phyloP scores from a whole-genome alignment of 2,888 invertebrate genomes.

The Tenthredo amoena region DNA sequence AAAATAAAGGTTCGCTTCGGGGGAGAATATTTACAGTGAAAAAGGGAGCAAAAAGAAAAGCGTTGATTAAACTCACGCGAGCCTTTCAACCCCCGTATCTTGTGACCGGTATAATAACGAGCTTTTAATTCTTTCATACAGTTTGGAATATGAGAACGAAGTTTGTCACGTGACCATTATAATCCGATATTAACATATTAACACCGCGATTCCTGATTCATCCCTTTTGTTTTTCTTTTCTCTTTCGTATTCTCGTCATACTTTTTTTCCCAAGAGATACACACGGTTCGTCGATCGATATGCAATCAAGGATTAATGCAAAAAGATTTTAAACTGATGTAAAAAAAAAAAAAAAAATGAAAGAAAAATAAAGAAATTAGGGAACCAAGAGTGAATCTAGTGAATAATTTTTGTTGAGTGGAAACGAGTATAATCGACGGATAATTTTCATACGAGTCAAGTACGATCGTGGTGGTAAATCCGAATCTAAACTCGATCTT shows the following conservation, averaged over 20 bases:
- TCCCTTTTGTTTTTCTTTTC: not conserved
- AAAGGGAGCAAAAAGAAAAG: not conserved
- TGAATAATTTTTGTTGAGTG: not conserved
- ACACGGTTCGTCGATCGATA: not conserved
- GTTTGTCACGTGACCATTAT: conserved; percentile 42
- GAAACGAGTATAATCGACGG: not conserved
- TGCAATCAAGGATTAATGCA: conserved; percentile 3
- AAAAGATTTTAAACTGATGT: not conserved
- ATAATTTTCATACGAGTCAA: not conserved
- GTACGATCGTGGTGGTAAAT: not conserved
- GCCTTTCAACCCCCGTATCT: not conserved
- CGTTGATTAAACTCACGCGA: not conserved
- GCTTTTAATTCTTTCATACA: conserved; percentile 11
- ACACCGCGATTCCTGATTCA: not conserved
- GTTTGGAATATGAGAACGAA: conserved; percentile 30
- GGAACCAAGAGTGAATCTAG: not conserved
- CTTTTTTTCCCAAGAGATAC: not conserved
- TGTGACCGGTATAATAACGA: not conserved
- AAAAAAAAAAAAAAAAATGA: not conserved
- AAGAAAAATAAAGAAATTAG: not conserved
- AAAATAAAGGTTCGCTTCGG: not conserved
- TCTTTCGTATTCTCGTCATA: not conserved
- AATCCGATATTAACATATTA: not conserved
- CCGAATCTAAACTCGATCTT: not conserved
- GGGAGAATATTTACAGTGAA: not conserved